phyloP scores from a whole-genome alignment of 2,797 vertebrate species.

The Allochrocebus solatus region DNA sequence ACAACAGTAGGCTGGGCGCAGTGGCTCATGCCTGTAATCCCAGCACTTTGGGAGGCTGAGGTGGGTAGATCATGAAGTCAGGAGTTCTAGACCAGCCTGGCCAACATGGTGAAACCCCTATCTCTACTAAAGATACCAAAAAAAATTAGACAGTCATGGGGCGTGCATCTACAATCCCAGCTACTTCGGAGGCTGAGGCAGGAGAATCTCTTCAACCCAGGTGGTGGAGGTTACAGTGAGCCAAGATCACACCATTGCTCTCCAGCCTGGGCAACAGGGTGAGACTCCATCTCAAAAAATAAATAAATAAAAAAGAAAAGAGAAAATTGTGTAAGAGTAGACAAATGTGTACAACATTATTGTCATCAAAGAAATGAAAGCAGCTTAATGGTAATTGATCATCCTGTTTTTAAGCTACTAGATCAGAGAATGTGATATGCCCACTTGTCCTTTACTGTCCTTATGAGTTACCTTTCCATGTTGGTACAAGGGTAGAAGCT shows the following conservation, averaged over 20 bases:
- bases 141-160: neutral
- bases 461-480: neutral
- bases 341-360: neutral
- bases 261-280: neutral
- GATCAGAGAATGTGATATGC: neutral
- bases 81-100: neutral
- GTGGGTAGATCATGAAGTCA: neutral
- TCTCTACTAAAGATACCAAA: neutral
- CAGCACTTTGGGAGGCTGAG: neutral
- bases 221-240: neutral
- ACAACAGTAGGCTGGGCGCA: rapidly evolving
- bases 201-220: neutral
- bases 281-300: neutral
- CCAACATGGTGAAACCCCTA: neutral
- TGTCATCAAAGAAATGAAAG: neutral
- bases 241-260: neutral
- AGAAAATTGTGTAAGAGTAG: neutral
- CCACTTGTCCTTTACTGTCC: neutral
- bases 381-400: neutral
- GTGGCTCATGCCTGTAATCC: neutral
- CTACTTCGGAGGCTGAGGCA: neutral
- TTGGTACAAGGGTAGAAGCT: neutral
- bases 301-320: too few relatives aligned
- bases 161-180: neutral
- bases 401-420: neutral